Evolutionary conservation across 2,888 invertebrate genomes (phyloP).

Genomic region (Conomelus anceps): DNA sequence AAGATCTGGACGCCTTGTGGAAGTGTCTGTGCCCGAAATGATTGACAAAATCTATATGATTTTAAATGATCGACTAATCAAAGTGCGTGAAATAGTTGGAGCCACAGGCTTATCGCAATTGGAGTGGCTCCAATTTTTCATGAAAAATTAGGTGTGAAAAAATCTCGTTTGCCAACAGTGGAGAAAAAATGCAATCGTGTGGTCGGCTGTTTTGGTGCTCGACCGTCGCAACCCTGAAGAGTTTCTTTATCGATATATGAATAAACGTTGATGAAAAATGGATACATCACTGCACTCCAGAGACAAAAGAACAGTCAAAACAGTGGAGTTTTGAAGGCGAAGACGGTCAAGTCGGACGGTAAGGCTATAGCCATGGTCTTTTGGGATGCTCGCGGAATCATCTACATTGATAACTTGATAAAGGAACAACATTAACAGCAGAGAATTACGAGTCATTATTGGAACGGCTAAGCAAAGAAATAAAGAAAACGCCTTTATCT

Average conservation of each 20-base stretch:
- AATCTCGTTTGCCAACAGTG: conserved; percentile 39
- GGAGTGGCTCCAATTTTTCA: too few relatives aligned
- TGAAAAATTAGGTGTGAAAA: too few relatives aligned
- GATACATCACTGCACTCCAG: conserved; percentile 38
- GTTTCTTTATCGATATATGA: conserved; percentile 38
- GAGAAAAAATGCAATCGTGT: conserved; percentile 32
- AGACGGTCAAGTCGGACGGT: conserved; percentile 33
- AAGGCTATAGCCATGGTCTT: conserved; percentile 38
- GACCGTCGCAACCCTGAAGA: conserved; percentile 22
- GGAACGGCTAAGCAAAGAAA: conserved; percentile 32
- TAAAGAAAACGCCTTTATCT: conserved; percentile 35
- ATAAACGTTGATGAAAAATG: conserved; percentile 39
- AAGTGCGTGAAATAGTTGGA: conserved; percentile 33
- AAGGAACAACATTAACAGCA: conserved; percentile 36
- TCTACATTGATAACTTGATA: conserved; percentile 38
- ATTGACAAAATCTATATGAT: conserved; percentile 33
- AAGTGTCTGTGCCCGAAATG: too few relatives aligned
- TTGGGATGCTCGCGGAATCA: conserved; percentile 37
- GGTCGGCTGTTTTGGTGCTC: not conserved
- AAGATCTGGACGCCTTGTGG: too few relatives aligned
- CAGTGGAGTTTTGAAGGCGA: conserved; percentile 32
- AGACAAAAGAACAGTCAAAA: too few relatives aligned
- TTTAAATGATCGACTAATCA: conserved; percentile 30
- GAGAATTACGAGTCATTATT: conserved; percentile 33
- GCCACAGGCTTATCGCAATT: conserved; percentile 30